Conservation (phyloP, 2,113 vertebrate species). For the Mus spicilegus region DNA sequence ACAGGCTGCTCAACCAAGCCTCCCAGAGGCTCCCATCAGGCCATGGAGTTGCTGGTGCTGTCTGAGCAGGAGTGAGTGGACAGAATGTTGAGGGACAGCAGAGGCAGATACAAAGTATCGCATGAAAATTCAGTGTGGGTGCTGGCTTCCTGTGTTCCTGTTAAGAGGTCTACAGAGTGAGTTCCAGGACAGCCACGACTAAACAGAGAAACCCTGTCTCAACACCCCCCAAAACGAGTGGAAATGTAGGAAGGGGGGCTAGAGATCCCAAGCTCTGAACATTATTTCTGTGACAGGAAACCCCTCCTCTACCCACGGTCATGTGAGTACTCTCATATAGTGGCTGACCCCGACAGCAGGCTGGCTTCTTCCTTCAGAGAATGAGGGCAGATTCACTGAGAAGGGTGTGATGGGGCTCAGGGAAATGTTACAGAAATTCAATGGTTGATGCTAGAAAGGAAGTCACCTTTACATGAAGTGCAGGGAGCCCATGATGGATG, state of each 20-base stretch:
- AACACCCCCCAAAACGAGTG: neutral
- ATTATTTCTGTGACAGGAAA: neutral
- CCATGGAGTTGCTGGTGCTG: too few relatives aligned
- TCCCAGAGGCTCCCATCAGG: fast-evolving
- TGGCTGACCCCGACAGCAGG: neutral
- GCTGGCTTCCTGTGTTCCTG: too few relatives aligned
- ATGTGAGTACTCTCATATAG: fast-evolving
- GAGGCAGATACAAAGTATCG: fast-evolving
- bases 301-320: neutral
- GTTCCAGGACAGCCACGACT: too few relatives aligned
- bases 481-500: too few relatives aligned
- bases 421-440: neutral
- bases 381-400: fast-evolving
- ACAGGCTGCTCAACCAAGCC: neutral
- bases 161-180: neutral
- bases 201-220: too few relatives aligned
- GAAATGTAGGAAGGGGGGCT: too few relatives aligned
- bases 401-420: fast-evolving
- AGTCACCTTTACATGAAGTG: neutral
- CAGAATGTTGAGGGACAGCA: too few relatives aligned
- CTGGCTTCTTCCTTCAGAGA: neutral
- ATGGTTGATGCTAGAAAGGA: neutral
- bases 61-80: neutral
- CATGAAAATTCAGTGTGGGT: too few relatives aligned
- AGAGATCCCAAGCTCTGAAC: neutral